Percentiles rank a stretch among this genome's conserved stretches.
Evolutionary conservation across 2,797 vertebrate species (phyloP).

Genomic region (Bucorvus abyssinicus): DNA sequence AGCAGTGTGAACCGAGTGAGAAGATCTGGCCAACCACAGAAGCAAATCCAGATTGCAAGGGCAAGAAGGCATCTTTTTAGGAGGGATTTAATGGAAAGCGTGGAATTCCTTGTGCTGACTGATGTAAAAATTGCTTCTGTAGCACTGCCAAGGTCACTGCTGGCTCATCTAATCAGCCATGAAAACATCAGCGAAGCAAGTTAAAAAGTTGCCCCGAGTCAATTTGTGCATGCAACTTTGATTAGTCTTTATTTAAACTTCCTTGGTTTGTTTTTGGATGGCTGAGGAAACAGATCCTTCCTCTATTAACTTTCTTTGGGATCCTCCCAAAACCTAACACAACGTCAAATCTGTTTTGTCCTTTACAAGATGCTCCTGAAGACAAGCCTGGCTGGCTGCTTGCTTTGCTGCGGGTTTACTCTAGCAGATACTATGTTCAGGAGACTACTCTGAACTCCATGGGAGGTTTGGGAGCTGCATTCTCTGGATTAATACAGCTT

Average conservation of each 20-base stretch:
- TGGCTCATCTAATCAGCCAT: conserved; percentile 1
- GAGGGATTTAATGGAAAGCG: neutral
- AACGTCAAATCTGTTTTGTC: neutral
- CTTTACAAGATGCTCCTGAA: neutral
- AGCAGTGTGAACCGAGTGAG: neutral
- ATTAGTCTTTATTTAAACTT: conserved; percentile 7
- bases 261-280: neutral
- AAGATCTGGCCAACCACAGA: neutral
- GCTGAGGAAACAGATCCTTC: neutral
- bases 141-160: conserved; percentile 9
- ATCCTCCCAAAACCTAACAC: neutral
- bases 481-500: neutral
- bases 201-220: neutral
- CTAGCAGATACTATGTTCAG: neutral
- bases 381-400: neutral
- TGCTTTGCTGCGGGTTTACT: neutral
- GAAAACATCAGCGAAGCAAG: conserved; percentile 23
- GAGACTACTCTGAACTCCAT: neutral
- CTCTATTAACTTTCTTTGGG: neutral
- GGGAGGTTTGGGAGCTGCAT: neutral
- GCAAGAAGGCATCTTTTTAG: neutral
- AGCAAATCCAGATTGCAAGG: neutral
- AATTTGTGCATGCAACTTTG: neutral
- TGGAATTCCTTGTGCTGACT: conserved; percentile 4
- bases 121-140: conserved; percentile 40